A percentile compares a stretch with the other conserved stretches of the same genome.
Conservation (phyloP, 1,140 invertebrate species). For the Chrysoperla carnea region DNA sequence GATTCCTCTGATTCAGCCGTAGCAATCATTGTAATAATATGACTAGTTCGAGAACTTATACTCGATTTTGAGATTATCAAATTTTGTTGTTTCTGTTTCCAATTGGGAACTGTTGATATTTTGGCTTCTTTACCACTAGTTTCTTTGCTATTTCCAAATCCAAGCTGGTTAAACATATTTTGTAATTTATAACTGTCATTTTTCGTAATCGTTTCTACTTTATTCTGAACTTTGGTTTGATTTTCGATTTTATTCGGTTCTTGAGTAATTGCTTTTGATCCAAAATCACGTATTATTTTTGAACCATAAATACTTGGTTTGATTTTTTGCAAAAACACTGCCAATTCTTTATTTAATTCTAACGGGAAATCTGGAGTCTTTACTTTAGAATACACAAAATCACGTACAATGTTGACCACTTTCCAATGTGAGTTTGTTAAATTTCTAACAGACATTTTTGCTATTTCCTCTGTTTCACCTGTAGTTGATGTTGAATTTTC, state of each 20-base stretch:
- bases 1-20: constrained; percentile 37
- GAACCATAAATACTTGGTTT: constrained; percentile 19
- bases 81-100: constrained; percentile 21
- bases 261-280: constrained; percentile 4
- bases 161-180: constrained; percentile 17
- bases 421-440: constrained; percentile 32
- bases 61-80: constrained; percentile 28
- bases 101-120: constrained; percentile 18
- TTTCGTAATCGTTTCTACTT: constrained; percentile 3
- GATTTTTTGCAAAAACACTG: constrained; percentile 27
- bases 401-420: constrained; percentile 26
- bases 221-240: constrained; percentile 4
- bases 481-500: constrained; percentile 8
- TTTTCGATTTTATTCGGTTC: constrained; percentile 6
- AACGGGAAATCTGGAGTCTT: constrained; percentile 26
- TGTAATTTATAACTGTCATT: constrained; percentile 16
- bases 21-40: constrained; percentile 42
- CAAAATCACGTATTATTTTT: constrained; percentile 12
- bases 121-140: constrained; percentile 12
- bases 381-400: constrained; percentile 23
- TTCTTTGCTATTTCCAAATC: constrained; percentile 16
- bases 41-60: constrained; percentile 42
- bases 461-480: constrained; percentile 6
- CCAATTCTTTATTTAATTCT: constrained; percentile 30
- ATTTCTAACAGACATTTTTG: constrained; percentile 17